A percentile compares a stretch with the other conserved stretches of the same genome.
Evolutionary conservation across 2,113 vertebrate genomes (phyloP).

Genomic region (Tilapia sparmanii): DNA sequence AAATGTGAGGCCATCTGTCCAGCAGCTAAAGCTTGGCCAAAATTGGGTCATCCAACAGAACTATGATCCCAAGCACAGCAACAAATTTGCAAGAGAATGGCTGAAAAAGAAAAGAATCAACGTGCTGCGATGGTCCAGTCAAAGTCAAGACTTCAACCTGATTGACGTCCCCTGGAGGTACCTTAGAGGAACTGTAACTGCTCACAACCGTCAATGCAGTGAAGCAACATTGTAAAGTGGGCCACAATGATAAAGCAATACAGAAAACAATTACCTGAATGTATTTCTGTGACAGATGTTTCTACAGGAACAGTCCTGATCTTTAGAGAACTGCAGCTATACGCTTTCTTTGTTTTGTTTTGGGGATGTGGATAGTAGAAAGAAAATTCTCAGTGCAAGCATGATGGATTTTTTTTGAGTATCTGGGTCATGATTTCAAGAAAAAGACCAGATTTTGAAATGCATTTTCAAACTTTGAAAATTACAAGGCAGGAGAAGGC

Average conservation of each 20-base stretch:
- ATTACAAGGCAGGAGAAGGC: neutral
- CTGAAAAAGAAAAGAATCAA: neutral
- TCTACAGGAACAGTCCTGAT: neutral
- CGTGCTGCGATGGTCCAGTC: neutral
- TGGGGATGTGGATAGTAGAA: neutral
- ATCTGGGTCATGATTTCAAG: neutral
- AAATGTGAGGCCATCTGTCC: neutral
- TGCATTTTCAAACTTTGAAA: neutral
- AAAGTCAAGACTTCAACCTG: neutral
- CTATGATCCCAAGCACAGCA: neutral
- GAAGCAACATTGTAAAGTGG: neutral
- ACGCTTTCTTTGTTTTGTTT: neutral
- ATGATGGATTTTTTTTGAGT: neutral
- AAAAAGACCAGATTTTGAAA: neutral
- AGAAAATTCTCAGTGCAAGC: neutral
- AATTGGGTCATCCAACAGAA: neutral
- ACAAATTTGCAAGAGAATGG: neutral
- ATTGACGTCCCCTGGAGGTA: neutral
- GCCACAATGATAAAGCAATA: neutral
- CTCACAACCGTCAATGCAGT: neutral
- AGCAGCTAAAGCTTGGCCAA: neutral
- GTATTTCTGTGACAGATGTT: neutral
- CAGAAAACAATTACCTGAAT: neutral
- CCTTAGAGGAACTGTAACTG: neutral
- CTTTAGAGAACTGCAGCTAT: neutral